Evolutionary conservation across 1,140 invertebrate species (phyloP), one percentile per base, ranked within the genome.

Genomic region (Heliconius melpomene): DNA sequence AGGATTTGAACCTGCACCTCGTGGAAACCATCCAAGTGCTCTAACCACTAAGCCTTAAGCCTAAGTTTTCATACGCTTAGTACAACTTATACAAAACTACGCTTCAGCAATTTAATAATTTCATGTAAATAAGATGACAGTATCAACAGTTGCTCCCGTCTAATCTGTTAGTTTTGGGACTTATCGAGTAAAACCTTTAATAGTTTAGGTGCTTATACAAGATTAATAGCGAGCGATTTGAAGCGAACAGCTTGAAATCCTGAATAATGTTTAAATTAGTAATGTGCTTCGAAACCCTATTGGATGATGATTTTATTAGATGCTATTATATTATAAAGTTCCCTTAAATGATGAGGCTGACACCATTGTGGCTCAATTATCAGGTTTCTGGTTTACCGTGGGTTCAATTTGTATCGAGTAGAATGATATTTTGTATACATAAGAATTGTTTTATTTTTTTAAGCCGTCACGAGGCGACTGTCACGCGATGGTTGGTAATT

Each of bases 181-280:
- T 87, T 86, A 89, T 84, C 82, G 70, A 72, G 71, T 84, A 82
- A 84, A 86, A 89, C 84, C 86, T 87, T 87, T 87, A 87, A 89
- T 87, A 88, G 87, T 87, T 87, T 83, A 79, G 85, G 81, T 78
- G 83, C 84, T 88, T 86, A 86, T 83, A 86, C 81, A 82, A 85
- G 86, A 90, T 88, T 88, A 85, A 85, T 82, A 79, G 85, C 78
- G 57, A 72, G 78, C 74, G 66, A 83, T 83, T 82, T 85, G 78
- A 83, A 86, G 82, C 79, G 77, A 52, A 71, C 78, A 60, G 78
- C 52, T 81, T 74, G 60, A 74, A 78, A 60, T 72, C 73, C 77
- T 81, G 80, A 81, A 81, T 81, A 81, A 81, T 78, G 76, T 50
- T 75, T 81, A 77, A 75, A 78, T 75, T 78, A 78, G 77, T 78